Conservation (phyloP, 1,140 invertebrate genomes). For the Drosophila seguyi region DNA sequence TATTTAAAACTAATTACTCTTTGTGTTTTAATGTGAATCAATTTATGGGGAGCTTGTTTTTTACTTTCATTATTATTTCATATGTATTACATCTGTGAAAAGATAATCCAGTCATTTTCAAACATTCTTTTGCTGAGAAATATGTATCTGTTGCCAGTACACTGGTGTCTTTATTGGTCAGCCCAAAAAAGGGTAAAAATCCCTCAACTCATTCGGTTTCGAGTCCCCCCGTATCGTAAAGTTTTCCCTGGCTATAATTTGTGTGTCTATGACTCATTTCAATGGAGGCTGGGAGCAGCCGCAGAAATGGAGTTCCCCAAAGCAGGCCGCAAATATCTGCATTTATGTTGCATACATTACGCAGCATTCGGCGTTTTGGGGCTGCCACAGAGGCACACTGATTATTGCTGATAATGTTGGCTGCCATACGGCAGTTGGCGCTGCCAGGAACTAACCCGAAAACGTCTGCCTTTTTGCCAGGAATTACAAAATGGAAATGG, state of each 20-base stretch:
- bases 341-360: slow-evolving; percentile 75
- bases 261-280: slow-evolving; percentile 38
- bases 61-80: not conserved
- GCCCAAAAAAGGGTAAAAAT: not conserved
- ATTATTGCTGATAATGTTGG: slow-evolving; percentile 74
- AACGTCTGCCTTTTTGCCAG: slow-evolving; percentile 58
- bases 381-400: slow-evolving; percentile 59
- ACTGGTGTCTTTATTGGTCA: not conserved
- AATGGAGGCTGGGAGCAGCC: not conserved
- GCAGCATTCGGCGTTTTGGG: slow-evolving; percentile 63
- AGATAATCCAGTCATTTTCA: not conserved
- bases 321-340: slow-evolving; percentile 63
- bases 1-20: slow-evolving; percentile 8
- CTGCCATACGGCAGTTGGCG: slow-evolving; percentile 43
- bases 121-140: not conserved
- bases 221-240: not conserved
- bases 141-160: not conserved
- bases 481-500: slow-evolving; percentile 63
- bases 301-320: slow-evolving; percentile 17
- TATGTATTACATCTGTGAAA: not conserved
- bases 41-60: not conserved
- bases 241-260: slow-evolving; percentile 12
- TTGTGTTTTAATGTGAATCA: not conserved
- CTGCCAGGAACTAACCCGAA: slow-evolving; percentile 36
- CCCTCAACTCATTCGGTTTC: slow-evolving; percentile 11